A percentile compares a stretch with the other conserved stretches of the same genome.
phyloP scores from a whole-genome alignment of 1,140 invertebrate genomes.

The Heliconius hermathena region DNA sequence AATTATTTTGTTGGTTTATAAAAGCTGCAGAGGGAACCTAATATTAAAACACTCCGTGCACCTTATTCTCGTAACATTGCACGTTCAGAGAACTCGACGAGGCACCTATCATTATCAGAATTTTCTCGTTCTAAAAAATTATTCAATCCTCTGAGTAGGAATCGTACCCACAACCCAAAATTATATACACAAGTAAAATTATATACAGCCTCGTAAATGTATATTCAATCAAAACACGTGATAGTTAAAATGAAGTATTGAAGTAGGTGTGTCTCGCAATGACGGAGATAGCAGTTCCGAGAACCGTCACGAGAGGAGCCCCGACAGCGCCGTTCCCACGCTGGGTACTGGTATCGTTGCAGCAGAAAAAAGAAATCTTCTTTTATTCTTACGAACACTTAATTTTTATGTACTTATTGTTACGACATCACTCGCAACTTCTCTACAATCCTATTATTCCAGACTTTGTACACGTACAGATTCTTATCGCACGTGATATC shows the following conservation, averaged over 20 bases:
- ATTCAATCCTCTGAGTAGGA: too few species aligned
- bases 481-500: background rate
- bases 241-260: background rate
- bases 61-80: too few species aligned
- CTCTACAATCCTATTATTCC: background rate
- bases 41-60: too few species aligned
- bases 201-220: background rate
- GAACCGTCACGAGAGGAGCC: background rate
- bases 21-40: too few species aligned
- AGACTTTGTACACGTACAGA: too few species aligned
- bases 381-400: background rate
- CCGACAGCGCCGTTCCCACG: conserved; percentile 18
- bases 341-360: too few species aligned
- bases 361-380: background rate
- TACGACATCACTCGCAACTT: background rate
- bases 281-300: conserved; percentile 13
- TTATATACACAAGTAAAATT: too few species aligned
- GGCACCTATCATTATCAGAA: too few species aligned
- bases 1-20: too few species aligned
- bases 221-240: background rate
- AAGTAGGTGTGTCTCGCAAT: background rate
- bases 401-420: background rate
- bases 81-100: too few species aligned
- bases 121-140: too few species aligned
- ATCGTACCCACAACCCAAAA: too few species aligned